Evolutionary conservation across 2,888 invertebrate species (phyloP).

Genomic region (Syrphus vitripennis): DNA sequence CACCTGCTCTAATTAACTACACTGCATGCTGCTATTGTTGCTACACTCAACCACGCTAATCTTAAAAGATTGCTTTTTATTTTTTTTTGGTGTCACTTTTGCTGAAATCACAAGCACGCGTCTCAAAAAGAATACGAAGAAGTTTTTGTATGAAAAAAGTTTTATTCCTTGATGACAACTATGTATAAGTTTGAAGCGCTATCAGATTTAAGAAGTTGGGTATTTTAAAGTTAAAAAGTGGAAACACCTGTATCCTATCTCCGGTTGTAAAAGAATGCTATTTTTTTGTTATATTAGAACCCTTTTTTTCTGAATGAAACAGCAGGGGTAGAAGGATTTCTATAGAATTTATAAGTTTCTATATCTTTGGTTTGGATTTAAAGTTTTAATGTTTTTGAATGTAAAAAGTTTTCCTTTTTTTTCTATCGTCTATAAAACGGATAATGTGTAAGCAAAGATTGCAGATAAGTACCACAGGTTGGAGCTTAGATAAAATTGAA

Average conservation of each 20-base stretch:
- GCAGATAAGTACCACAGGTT: background rate
- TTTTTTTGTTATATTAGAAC: background rate
- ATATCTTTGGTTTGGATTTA: background rate
- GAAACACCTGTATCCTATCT: conserved; percentile 30
- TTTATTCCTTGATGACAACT: conserved; percentile 20
- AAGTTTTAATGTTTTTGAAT: conserved; percentile 21
- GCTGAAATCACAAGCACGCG: background rate
- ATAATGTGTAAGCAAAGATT: conserved; percentile 7
- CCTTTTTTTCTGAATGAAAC: background rate
- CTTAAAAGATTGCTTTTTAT: background rate
- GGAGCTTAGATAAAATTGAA: background rate
- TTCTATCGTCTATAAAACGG: background rate
- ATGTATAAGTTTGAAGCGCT: background rate
- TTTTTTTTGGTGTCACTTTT: background rate
- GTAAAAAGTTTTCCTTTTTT: background rate
- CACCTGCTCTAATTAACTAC: conserved; percentile 1
- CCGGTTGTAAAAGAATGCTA: background rate
- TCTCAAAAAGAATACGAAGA: background rate
- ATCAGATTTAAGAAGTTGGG: background rate
- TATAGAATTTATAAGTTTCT: background rate
- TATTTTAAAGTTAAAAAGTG: conserved; percentile 19
- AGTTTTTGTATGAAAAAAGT: conserved; percentile 12
- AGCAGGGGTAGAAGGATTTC: background rate
- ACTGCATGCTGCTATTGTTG: background rate
- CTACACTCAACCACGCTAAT: background rate